phyloP scores from a whole-genome alignment of 2,797 vertebrate species.

The Acanthis flammea region DNA sequence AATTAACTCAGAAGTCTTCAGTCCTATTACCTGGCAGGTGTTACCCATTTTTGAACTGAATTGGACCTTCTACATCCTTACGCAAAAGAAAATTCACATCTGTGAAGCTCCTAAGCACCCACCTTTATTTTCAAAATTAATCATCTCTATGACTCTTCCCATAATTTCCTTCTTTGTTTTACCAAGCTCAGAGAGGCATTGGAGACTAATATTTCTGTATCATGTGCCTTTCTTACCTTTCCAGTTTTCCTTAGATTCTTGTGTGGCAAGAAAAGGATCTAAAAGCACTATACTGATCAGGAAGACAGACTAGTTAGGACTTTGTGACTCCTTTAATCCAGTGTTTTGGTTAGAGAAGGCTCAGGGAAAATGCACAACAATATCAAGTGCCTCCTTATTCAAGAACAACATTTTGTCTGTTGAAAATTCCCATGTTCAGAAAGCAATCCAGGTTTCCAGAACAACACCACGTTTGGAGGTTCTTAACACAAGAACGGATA shows the following conservation, averaged over 20 bases:
- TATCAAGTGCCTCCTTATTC: neutral
- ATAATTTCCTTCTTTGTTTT: neutral
- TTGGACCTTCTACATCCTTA: neutral
- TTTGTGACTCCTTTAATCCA: neutral
- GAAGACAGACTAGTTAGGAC: neutral
- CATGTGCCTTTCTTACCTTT: neutral
- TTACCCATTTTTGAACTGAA: neutral
- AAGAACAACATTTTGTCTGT: fast-evolving
- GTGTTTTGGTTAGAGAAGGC: neutral
- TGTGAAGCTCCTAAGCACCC: neutral
- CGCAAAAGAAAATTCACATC: neutral
- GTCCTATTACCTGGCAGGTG: neutral
- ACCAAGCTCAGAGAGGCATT: neutral
- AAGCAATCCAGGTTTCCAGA: neutral
- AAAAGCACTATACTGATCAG: neutral
- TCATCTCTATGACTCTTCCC: neutral
- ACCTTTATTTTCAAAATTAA: neutral
- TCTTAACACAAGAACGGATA: neutral
- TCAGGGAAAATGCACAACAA: neutral
- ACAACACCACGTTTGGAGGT: fast-evolving
- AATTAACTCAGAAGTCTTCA: neutral
- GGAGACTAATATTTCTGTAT: neutral
- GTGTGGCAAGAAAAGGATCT: neutral
- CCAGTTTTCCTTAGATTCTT: neutral
- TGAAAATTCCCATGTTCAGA: neutral